These are phyloP conservation scores for Drosophila histrio DNA, from an alignment of 2,888 invertebrate species.

Conservation along the genomic window DNA sequence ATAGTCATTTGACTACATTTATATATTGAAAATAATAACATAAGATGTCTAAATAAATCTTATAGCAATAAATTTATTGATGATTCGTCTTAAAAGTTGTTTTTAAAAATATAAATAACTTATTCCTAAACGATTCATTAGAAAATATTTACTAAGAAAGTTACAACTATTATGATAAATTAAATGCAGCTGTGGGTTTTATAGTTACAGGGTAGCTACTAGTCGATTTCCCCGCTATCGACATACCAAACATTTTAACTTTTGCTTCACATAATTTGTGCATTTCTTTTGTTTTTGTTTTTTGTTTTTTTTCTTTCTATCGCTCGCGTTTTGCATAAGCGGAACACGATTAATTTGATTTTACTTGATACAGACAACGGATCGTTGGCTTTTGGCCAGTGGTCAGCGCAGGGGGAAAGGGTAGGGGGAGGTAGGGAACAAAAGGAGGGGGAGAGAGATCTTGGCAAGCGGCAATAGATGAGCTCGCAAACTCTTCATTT, in stretches of 20 bases:
- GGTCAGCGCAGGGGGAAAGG: neutral
- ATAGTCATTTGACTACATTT: neutral
- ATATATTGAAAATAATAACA: neutral
- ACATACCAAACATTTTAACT: neutral
- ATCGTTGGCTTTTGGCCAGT: slow-evolving; percentile 3
- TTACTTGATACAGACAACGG: slow-evolving; percentile 19
- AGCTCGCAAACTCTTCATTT: slow-evolving; percentile 52
- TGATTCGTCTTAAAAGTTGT: no score
- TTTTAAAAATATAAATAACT: no score
- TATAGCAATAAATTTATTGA: no score
- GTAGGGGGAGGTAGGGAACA: no score
- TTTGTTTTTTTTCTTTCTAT: slow-evolving; percentile 7
- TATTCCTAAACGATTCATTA: no score
- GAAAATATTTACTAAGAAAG: no score
- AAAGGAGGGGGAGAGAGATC: slow-evolving; percentile 17
- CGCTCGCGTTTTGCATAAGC: slow-evolving; percentile 54
- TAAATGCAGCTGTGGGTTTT: no score
- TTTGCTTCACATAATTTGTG: slow-evolving; percentile 53
- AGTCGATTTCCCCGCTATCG: neutral
- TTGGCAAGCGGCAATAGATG: no score
- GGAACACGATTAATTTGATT: slow-evolving; percentile 37
- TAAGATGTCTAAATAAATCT: no score
- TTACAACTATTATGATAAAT: no score
- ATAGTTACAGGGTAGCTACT: neutral
- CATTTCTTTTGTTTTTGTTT: slow-evolving; percentile 46